Percentiles rank a stretch among this genome's conserved stretches.
Conservation (phyloP, 2,113 vertebrate species). For the Bos indicus region DNA sequence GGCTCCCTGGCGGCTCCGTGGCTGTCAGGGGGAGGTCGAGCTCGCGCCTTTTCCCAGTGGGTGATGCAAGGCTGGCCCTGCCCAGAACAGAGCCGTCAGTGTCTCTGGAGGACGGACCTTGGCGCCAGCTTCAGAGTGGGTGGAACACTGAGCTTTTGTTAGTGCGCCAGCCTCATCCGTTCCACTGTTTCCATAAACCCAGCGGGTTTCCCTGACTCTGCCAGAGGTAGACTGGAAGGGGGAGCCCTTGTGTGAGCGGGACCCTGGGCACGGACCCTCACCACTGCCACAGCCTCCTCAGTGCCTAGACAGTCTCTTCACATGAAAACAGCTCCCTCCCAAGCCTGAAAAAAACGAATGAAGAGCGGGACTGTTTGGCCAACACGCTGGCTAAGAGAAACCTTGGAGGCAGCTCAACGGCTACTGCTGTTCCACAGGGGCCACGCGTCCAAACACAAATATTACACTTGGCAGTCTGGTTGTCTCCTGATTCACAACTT, state of each 20-base stretch:
- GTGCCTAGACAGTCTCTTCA: conserved; percentile 22
- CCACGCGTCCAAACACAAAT: conserved; percentile 83
- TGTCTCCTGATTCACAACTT: conserved; percentile 76
- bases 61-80: accelerated
- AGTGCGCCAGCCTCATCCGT: not conserved
- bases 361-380: conserved; percentile 77
- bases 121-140: not conserved
- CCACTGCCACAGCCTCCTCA: not conserved
- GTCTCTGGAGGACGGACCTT: not conserved
- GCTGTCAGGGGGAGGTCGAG: not conserved
- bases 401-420: conserved; percentile 74
- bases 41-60: not conserved
- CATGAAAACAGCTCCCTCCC: conserved; percentile 71
- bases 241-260: conserved; percentile 9
- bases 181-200: not conserved
- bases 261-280: conserved; percentile 10
- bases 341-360: conserved; percentile 73
- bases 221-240: not conserved
- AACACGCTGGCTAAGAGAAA: conserved; percentile 80
- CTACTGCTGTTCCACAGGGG: conserved; percentile 77
- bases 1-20: not conserved
- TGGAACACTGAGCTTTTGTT: conserved; percentile 58
- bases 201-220: not conserved
- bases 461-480: conserved; percentile 80
- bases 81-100: not conserved